Evolutionary conservation across 2,113 vertebrate species (phyloP).

Genomic region (Phoenicopterus ruber): DNA sequence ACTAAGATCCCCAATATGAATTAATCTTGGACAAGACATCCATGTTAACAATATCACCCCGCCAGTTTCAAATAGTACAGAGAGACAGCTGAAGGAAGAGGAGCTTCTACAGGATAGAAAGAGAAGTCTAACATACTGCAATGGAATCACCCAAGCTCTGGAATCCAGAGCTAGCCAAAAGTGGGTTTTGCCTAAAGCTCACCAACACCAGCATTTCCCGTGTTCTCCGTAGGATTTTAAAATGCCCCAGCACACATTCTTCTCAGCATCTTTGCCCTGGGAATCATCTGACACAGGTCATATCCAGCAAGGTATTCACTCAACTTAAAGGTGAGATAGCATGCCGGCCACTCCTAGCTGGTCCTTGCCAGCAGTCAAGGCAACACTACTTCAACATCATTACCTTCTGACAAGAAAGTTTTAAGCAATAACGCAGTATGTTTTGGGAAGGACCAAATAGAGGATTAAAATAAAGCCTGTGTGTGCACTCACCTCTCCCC

Average conservation of each 20-base stretch:
- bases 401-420: not conserved
- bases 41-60: not conserved
- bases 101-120: not conserved
- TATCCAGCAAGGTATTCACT: not conserved
- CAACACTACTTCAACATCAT: not conserved
- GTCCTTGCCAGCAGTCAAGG: not conserved
- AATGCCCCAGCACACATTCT: not conserved
- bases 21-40: not conserved
- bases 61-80: not conserved
- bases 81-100: not conserved
- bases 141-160: not conserved
- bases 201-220: not conserved
- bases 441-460: not conserved
- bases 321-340: not conserved
- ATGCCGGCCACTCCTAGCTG: not conserved
- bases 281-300: not conserved
- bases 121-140: not conserved
- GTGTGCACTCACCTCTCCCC: slow-evolving; percentile 85
- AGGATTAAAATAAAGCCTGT: not conserved
- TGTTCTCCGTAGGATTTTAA: not conserved
- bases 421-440: not conserved
- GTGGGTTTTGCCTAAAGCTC: not conserved
- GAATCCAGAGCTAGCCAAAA: not conserved
- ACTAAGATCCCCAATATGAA: not conserved
- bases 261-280: not conserved